Percentiles rank a stretch among this genome's conserved stretches.
phyloP scores from a whole-genome alignment of 2,113 vertebrate species.

The Tapirus terrestris region DNA sequence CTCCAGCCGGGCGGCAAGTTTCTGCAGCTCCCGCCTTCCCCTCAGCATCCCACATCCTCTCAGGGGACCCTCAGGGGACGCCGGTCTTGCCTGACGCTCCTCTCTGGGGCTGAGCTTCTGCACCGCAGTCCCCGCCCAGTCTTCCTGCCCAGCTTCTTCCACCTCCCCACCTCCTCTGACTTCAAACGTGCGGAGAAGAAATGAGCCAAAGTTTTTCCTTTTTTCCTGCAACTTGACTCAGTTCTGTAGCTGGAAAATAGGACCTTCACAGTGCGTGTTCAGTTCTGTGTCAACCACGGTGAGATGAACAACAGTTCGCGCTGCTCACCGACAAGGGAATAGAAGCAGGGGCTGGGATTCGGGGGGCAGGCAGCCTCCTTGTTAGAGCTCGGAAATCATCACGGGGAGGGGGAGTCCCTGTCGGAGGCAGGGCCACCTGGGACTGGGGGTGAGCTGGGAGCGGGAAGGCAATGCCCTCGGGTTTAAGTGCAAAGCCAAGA shows the following conservation, averaged over 20 bases:
- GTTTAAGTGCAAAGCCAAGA: neutral
- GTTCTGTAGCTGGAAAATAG: neutral
- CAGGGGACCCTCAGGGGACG: neutral
- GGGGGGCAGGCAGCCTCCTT: neutral
- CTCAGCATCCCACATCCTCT: neutral
- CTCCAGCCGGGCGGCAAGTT: neutral
- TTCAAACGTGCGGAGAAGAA: neutral
- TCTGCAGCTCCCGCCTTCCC: neutral
- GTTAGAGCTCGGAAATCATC: neutral
- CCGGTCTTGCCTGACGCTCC: neutral
- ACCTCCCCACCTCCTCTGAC: neutral
- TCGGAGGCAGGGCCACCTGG: neutral
- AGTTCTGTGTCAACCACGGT: rapidly evolving
- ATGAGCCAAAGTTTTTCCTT: neutral
- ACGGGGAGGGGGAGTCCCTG: neutral
- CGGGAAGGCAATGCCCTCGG: neutral
- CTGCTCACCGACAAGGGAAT: neutral
- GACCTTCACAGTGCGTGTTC: neutral
- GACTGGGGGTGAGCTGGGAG: neutral
- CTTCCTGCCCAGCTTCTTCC: neutral
- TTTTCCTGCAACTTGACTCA: neutral
- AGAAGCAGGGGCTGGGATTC: neutral
- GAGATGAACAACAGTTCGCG: neutral
- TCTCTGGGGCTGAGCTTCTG: neutral
- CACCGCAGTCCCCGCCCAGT: neutral